phyloP scores from a whole-genome alignment of 2,113 vertebrate species.

The Hippopotamus amphibius region DNA sequence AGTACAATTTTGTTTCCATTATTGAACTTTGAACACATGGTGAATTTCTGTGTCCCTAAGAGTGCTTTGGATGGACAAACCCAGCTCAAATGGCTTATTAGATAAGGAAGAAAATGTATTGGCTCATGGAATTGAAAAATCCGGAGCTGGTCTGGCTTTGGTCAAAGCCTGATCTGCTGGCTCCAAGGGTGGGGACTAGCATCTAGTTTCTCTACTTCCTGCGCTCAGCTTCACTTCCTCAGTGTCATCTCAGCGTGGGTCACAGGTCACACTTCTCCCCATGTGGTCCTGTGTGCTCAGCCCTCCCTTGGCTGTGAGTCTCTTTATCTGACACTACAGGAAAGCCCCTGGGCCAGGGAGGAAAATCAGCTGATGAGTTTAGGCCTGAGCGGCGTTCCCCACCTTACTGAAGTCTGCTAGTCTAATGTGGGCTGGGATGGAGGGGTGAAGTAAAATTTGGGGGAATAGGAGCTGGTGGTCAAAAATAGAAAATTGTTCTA shows the following conservation, averaged over 20 bases:
- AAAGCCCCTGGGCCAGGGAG: background rate
- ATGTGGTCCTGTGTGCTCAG: background rate
- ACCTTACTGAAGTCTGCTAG: background rate
- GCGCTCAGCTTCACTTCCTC: background rate
- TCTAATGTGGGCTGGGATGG: background rate
- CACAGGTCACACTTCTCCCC: background rate
- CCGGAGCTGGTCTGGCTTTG: background rate
- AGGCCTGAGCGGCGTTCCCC: background rate
- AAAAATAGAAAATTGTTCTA: background rate
- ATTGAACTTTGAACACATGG: background rate
- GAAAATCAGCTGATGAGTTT: background rate
- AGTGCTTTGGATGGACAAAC: background rate
- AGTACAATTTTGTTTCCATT: slow-evolving; percentile 39
- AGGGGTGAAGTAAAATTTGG: background rate
- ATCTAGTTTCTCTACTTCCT: background rate
- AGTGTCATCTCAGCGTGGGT: background rate
- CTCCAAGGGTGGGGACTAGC: background rate
- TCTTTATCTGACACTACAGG: background rate
- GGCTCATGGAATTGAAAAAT: background rate
- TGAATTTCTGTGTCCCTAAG: background rate
- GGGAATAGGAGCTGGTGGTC: background rate
- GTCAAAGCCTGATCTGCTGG: background rate
- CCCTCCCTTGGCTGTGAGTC: background rate
- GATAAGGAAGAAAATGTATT: background rate
- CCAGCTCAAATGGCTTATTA: background rate